Percentiles rank a stretch among this genome's conserved stretches.
phyloP scores from a whole-genome alignment of 2,113 vertebrate species.

The Isichthys henryi region DNA sequence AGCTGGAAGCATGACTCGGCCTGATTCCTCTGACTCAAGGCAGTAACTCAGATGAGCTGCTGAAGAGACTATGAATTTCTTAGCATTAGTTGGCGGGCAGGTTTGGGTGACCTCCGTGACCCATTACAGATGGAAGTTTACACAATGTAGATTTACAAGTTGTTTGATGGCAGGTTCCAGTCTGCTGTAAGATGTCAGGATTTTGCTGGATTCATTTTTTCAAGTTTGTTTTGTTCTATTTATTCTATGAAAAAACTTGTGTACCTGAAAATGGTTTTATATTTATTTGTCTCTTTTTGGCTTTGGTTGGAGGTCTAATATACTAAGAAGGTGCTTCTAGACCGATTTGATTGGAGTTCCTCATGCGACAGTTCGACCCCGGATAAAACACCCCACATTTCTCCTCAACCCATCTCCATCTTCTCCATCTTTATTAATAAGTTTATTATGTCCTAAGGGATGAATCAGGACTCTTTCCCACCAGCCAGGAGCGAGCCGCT shows the following conservation, averaged over 20 bases:
- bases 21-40: conserved; percentile 21
- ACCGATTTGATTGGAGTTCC: background rate
- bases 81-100: conserved; percentile 17
- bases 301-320: background rate
- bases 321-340: background rate
- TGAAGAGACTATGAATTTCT: conserved; percentile 29
- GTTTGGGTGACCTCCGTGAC: conserved; percentile 21
- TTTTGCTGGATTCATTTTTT: background rate
- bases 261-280: background rate
- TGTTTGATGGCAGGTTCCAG: conserved; percentile 30
- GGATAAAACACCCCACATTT: background rate
- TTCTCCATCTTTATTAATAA: background rate
- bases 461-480: background rate
- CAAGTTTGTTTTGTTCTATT: conserved; percentile 16
- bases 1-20: conserved; percentile 18
- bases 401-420: background rate
- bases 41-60: conserved; percentile 36
- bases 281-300: background rate
- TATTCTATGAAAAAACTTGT: background rate
- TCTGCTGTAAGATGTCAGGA: conserved; percentile 20
- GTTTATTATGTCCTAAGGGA: background rate
- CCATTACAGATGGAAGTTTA: conserved; percentile 10
- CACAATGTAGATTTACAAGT: conserved; percentile 26
- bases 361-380: background rate
- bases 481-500: background rate